Percentiles rank a stretch among this genome's conserved stretches.
phyloP scores from a whole-genome alignment of 2,888 invertebrate species.

The Nasonovia ribisnigri region DNA sequence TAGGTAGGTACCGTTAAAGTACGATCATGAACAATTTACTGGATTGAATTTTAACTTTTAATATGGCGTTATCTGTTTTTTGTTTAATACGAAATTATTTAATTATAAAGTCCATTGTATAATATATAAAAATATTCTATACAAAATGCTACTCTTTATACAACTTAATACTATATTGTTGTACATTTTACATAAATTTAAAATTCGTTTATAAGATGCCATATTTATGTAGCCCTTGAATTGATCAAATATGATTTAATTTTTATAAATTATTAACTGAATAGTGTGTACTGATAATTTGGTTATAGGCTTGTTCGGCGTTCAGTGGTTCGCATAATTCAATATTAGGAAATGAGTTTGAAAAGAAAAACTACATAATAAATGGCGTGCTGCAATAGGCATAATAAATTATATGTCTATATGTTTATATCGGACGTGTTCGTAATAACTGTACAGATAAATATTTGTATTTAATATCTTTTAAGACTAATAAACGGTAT shows the following conservation, averaged over 20 bases:
- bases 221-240: not conserved
- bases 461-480: not conserved
- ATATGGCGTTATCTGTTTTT: not conserved
- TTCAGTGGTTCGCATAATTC: slow-evolving; percentile 39
- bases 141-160: not conserved
- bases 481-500: not conserved
- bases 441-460: not conserved
- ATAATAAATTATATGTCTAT: not conserved
- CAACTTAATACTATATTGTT: not conserved
- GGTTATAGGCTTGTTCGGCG: not conserved
- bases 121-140: not conserved
- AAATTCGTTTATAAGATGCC: not conserved
- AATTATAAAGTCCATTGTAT: not conserved
- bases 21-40: not conserved
- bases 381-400: not conserved
- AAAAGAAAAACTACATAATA: not conserved
- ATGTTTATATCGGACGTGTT: not conserved
- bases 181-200: not conserved
- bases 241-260: not conserved
- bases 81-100: not conserved
- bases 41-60: not conserved
- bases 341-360: not conserved
- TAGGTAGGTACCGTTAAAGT: not conserved
- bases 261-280: not conserved
- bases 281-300: not conserved